Conservation (phyloP, 2,888 invertebrate genomes). For the Neoascia interrupta region DNA sequence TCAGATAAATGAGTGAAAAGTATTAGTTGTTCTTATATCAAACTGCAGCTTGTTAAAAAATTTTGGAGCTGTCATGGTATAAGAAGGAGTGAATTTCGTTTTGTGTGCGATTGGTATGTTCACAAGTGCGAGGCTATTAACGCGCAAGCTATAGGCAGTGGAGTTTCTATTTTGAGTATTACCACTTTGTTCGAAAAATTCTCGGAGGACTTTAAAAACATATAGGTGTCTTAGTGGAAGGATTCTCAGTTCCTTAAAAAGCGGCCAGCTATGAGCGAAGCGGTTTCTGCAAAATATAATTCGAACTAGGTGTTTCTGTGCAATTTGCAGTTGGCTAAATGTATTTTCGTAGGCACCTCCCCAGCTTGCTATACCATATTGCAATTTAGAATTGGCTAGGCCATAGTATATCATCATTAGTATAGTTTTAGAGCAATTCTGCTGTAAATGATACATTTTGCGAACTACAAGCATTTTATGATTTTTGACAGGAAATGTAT, state of each 20-base stretch:
- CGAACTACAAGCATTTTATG: neutral
- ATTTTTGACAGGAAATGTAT: neutral
- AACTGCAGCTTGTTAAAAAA: slow-evolving; percentile 3
- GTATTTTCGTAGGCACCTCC: neutral
- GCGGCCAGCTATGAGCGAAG: neutral
- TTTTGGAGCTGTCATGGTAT: neutral
- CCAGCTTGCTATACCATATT: slow-evolving; percentile 1
- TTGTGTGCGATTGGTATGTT: neutral
- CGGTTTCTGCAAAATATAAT: neutral
- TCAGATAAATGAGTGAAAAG: neutral
- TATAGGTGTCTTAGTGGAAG: neutral
- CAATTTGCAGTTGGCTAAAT: neutral
- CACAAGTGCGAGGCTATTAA: slow-evolving; percentile 23
- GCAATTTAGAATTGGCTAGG: neutral
- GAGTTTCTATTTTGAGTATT: neutral
- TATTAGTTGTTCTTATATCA: neutral
- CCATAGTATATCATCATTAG: neutral
- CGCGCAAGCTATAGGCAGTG: slow-evolving; percentile 52
- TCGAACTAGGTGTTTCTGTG: neutral
- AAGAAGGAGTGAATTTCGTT: neutral
- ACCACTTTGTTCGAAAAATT: neutral
- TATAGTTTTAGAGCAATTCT: neutral
- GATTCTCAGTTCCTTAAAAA: neutral
- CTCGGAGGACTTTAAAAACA: neutral
- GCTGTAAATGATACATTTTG: neutral